Evolutionary conservation across 2,888 invertebrate genomes (phyloP), one percentile per base, ranked within the genome.

Genomic region (Scaptomyza reducta): DNA sequence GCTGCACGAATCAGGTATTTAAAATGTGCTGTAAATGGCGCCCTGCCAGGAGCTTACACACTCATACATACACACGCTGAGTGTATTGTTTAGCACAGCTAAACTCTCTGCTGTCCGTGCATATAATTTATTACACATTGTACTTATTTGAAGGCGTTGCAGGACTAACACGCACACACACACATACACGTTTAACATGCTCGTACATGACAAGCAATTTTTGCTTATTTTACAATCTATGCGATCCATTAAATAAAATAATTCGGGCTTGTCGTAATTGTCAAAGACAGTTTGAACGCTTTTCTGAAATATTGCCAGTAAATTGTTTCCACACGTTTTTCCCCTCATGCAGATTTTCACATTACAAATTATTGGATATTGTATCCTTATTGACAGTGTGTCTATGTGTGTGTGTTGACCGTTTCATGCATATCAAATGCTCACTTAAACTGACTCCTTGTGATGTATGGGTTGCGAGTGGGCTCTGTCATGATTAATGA

Each of bases 211-310:
- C 61, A 69, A 42, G 44, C 56, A 44, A 71, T 77, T 81, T 77
- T 80, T 72, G 64, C 46, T 29, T 61, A 67, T 49, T 71, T 50
- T 68, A 50, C 57, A 64, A 50, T 63, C 61, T 67, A 55, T 69
- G 77, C 59, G 65, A 85, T 87, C 85, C 84, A 84, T 84, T 87
- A 87, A 84, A 84, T 79, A 87, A 79, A 83, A 79, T 78, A 78
- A 87, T 78, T 79, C 75, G 66, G 63, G 54, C 54, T 70, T 83
- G 73, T 67, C 70, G 86, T 87, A 85, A 87, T 85, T 85, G 88
- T 86, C 88, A 83, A 80, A 80, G 88, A 86, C 84, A 87, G 88
- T 83, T 87, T 85, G 83, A 88, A 86, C 77, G 86, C 77, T 71
- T 71, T 61, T 78, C 70, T 83, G 86, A 87, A 85, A 86, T 84